A percentile compares a stretch with the other conserved stretches of the same genome.
Conservation (phyloP, 2,797 vertebrate species). For the Enteromius thamalakanensis region DNA sequence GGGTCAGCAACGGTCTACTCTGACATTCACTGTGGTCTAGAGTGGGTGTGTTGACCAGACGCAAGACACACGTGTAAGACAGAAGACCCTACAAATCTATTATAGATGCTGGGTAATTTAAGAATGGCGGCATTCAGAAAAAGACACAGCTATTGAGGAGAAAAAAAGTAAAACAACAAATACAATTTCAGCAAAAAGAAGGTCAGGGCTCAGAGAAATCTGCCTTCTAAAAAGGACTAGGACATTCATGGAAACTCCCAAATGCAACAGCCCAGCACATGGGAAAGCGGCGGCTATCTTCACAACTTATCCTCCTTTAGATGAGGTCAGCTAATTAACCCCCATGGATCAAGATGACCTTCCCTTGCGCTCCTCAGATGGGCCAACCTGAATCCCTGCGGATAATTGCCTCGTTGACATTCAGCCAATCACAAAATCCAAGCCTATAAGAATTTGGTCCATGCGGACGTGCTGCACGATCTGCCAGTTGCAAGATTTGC, state of each 20-base stretch:
- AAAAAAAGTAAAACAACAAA: not conserved
- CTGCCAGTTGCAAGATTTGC: conserved; percentile 35
- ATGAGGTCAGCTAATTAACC: conserved; percentile 67
- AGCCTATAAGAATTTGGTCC: conserved; percentile 15
- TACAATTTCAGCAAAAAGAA: not conserved
- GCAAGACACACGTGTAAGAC: not conserved
- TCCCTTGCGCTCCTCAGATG: conserved; percentile 57
- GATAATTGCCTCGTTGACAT: conserved; percentile 62
- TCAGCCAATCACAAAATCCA: conserved; percentile 54
- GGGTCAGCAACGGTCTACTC: conserved; percentile 40
- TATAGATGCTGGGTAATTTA: conserved; percentile 1
- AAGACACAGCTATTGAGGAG: not conserved
- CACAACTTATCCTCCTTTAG: not conserved
- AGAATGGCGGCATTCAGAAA: not conserved
- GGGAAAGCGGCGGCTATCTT: not conserved
- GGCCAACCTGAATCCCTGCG: conserved; percentile 49
- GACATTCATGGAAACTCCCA: not conserved
- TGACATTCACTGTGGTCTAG: conserved; percentile 23
- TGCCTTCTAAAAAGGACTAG: not conserved
- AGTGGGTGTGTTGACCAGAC: conserved; percentile 33
- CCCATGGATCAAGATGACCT: conserved; percentile 64
- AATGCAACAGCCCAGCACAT: not conserved
- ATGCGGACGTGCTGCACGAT: conserved; percentile 33
- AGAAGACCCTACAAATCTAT: conserved; percentile 11
- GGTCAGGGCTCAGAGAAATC: conserved; percentile 12